Conservation (phyloP, 1,140 invertebrate species). For the Wiebesia pumilae region DNA sequence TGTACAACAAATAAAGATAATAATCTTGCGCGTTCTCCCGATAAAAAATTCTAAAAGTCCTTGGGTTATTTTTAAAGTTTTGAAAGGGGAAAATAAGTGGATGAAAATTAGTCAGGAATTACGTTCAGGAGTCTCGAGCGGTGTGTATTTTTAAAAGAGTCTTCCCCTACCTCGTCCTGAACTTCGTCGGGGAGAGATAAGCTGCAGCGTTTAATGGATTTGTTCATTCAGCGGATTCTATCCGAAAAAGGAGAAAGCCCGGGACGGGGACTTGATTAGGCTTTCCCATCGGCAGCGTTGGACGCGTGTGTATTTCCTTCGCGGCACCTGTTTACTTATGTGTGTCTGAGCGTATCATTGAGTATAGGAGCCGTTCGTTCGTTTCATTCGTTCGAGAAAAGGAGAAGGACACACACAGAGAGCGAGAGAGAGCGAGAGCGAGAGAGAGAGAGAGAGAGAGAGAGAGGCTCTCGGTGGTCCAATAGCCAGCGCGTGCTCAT, state of each 20-base stretch:
- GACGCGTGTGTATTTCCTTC: conserved; percentile 34
- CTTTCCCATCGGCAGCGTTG: conserved; percentile 10
- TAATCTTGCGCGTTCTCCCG: not conserved
- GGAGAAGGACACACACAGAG: not conserved
- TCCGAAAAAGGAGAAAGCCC: conserved; percentile 55
- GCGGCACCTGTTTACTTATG: conserved; percentile 57
- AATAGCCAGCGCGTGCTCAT: conserved; percentile 21
- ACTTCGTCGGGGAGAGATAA: conserved; percentile 18
- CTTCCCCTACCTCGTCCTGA: not conserved
- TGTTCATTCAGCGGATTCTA: not conserved
- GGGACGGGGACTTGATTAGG: conserved; percentile 17
- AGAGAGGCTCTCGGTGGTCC: conserved; percentile 48
- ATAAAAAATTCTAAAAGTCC: not conserved
- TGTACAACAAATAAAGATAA: too few species aligned
- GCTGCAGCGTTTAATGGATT: conserved; percentile 50
- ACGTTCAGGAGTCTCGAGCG: not conserved
- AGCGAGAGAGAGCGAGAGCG: not conserved
- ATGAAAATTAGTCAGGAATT: conserved; percentile 39
- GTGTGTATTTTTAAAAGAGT: conserved; percentile 22
- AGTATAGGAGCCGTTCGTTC: conserved; percentile 58
- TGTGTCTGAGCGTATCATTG: not conserved
- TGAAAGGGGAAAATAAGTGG: conserved; percentile 2
- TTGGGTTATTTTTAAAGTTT: not conserved
- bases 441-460: not conserved
- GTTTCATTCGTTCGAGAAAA: conserved; percentile 52